Percentiles rank a stretch among this genome's conserved stretches.
Conservation (phyloP, 1,140 invertebrate genomes). For the Eubasilissa regina region DNA sequence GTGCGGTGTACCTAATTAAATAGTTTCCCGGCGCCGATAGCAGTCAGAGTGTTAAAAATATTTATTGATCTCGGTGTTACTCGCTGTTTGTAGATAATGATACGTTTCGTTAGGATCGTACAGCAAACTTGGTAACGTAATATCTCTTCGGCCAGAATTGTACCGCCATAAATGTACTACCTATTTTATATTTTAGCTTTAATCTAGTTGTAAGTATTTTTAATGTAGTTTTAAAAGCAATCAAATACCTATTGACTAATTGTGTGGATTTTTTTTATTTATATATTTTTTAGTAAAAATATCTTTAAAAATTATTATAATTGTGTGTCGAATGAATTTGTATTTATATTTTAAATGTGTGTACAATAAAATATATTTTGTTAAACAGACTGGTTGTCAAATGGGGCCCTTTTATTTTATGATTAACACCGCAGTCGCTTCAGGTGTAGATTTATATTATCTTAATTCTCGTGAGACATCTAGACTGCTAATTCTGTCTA, state of each 20-base stretch:
- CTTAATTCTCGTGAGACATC: too few relatives aligned
- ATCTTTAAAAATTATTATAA: not conserved
- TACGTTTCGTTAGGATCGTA: not conserved
- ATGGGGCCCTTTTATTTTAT: slow-evolving; percentile 18
- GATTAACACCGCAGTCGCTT: too few relatives aligned
- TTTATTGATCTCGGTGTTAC: too few relatives aligned
- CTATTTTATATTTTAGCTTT: slow-evolving; percentile 15
- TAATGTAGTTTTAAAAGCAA: slow-evolving; percentile 12
- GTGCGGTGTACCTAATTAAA: too few relatives aligned
- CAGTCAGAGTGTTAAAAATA: too few relatives aligned
- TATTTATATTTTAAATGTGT: not conserved
- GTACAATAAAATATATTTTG: not conserved
- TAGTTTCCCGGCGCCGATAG: too few relatives aligned
- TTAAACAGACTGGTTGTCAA: slow-evolving; percentile 16
- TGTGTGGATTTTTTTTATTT: slow-evolving; percentile 6
- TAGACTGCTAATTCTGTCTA: too few relatives aligned
- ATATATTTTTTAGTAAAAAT: not conserved
- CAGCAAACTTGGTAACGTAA: slow-evolving; percentile 1
- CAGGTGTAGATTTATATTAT: too few relatives aligned
- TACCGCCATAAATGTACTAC: slow-evolving; percentile 23
- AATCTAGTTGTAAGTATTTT: slow-evolving; percentile 25
- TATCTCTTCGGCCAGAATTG: slow-evolving; percentile 15
- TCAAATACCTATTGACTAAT: not conserved
- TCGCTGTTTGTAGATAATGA: too few relatives aligned
- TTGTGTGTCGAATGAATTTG: slow-evolving; percentile 1